Evolutionary conservation across 2,888 invertebrate genomes (phyloP).

Genomic region (Cheilosia variabilis): DNA sequence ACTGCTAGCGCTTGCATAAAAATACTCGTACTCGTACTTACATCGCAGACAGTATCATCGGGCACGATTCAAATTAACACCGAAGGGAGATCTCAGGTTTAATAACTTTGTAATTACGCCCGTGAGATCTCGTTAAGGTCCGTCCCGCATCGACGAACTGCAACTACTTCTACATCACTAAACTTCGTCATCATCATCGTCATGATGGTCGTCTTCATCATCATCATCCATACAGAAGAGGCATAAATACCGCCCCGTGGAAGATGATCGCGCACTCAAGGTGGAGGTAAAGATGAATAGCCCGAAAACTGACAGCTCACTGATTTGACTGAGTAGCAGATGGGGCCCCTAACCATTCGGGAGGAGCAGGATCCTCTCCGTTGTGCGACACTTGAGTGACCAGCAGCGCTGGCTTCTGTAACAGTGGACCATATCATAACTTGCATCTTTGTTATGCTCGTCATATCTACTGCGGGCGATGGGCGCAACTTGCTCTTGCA

Average conservation of each 20-base stretch:
- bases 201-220: not conserved
- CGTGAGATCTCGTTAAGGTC: slow-evolving; percentile 69
- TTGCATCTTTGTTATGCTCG: slow-evolving; percentile 36
- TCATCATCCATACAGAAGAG: not conserved
- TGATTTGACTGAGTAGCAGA: slow-evolving; percentile 65
- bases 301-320: slow-evolving; percentile 70
- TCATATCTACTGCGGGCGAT: not conserved
- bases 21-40: not conserved
- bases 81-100: slow-evolving; percentile 69
- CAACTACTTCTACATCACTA: slow-evolving; percentile 48
- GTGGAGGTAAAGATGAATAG: slow-evolving; percentile 32
- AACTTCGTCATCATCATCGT: slow-evolving; percentile 41
- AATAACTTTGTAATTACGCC: slow-evolving; percentile 73
- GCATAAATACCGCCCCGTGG: slow-evolving; percentile 6
- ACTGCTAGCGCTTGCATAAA: slow-evolving; percentile 6
- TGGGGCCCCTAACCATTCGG: not conserved
- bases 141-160: slow-evolving; percentile 59
- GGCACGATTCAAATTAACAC: slow-evolving; percentile 74
- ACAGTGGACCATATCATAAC: slow-evolving; percentile 56
- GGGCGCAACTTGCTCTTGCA: slow-evolving; percentile 31
- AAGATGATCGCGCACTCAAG: slow-evolving; percentile 24
- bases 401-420: slow-evolving; percentile 60
- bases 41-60: slow-evolving; percentile 47
- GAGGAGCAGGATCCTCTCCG: slow-evolving; percentile 3
- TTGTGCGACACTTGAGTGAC: slow-evolving; percentile 57